Base-by-base conservation (phyloP, 2,888 invertebrate species). In the Galerucella calmariensis region DNA sequence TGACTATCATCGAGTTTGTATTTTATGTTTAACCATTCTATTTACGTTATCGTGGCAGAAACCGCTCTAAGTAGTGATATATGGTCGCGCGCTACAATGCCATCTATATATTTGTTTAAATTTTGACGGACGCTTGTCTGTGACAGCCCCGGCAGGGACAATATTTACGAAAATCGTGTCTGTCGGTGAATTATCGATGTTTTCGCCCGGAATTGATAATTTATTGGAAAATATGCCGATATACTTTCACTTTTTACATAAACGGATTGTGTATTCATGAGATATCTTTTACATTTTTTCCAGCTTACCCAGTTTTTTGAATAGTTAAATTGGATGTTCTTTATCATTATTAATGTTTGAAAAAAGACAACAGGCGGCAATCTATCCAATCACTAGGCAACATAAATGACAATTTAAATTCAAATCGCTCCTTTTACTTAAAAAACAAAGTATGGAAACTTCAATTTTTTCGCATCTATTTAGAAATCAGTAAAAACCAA, bases 1-100 rank as follows among this genome's bases (percentile, higher is more conserved):
- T 61, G 61, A 67, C 69, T 75, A 69, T 72, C 72, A 74, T 67
- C 67, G 71, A 72, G 74, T 75, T 73, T 78, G 79, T 78, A 78
- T 80, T 80, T 78, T 76, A 79, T 78, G 80, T 80, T 79, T 79
- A 80, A 80, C 80, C 79, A 76, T 79, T 79, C 79, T 77, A 80
- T 80, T 80, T 79, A 79, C 70, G 75, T 78, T 80, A 79, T 77
- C 77, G 77, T 75, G 78, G 78, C 74, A 75, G 67, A 59, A 70
- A 73, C 75, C 73, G 66, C 73, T 75, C 63, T 63, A 74, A 70
- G 68, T 77, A 70, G 56, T 77, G 77, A 77, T 77, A 71, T 75
- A 77, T 77, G 77, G 20, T 68, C n/a, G 65, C 67, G 75, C 20
- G 70, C 61, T 62, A 73, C 73, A 65, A 62, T 56, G 48, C 72